phyloP scores from a whole-genome alignment of 2,113 vertebrate genomes.

The Malurus elegans region DNA sequence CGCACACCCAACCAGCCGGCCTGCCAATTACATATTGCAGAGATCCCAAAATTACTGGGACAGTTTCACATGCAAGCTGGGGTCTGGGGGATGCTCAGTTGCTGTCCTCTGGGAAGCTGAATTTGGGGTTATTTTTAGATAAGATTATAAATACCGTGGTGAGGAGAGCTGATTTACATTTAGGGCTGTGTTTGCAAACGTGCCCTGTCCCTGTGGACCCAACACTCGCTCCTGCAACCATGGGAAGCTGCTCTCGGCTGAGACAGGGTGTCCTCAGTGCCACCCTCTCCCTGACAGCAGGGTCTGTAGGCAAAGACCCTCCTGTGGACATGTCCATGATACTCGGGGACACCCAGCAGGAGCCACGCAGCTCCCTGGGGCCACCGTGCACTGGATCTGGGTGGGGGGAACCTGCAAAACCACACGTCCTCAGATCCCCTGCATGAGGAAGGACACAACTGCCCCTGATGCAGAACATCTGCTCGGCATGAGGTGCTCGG shows the following conservation, averaged over 20 bases:
- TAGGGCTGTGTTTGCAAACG: neutral
- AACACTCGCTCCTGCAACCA: neutral
- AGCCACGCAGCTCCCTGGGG: neutral
- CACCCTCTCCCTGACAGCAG: neutral
- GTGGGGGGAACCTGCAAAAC: neutral
- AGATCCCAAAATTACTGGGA: constrained; percentile 47
- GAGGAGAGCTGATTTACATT: constrained; percentile 26
- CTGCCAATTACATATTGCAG: neutral
- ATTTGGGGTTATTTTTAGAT: constrained; percentile 35
- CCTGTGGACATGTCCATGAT: neutral
- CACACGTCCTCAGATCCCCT: accelerated
- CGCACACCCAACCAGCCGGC: accelerated
- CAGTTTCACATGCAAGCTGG: neutral
- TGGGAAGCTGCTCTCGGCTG: neutral
- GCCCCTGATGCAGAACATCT: neutral
- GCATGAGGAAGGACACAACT: neutral
- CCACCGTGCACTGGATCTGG: accelerated
- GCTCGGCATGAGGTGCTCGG: too few species aligned
- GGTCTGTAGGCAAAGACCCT: neutral
- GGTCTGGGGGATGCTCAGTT: constrained; percentile 47
- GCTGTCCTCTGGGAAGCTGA: constrained; percentile 19
- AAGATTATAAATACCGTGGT: constrained; percentile 10
- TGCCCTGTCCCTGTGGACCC: neutral
- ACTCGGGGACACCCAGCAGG: neutral
- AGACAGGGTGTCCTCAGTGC: neutral